Evolutionary conservation across 2,888 invertebrate genomes (phyloP).

Genomic region (Drosophila vallismaia): DNA sequence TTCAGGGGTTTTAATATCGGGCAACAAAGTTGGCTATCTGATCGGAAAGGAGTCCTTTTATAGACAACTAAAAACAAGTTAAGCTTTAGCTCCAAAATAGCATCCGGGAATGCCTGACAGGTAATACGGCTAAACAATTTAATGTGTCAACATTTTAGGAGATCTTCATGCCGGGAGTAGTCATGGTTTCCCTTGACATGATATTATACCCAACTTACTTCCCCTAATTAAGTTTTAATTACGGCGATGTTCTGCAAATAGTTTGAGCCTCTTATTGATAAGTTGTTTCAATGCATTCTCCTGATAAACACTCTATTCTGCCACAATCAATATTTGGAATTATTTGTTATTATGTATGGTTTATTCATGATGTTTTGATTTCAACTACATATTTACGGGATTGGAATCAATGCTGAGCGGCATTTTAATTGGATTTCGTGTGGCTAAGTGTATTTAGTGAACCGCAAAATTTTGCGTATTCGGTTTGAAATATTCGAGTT

Average conservation of each 20-base stretch:
- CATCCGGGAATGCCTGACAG: not conserved
- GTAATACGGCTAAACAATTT: slow-evolving; percentile 20
- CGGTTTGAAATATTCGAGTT: too few species aligned
- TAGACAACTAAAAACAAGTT: slow-evolving; percentile 20
- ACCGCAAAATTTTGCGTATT: not conserved
- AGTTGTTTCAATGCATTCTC: not conserved
- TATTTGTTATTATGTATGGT: slow-evolving; percentile 2
- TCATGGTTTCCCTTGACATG: too few species aligned
- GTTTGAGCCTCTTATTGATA: not conserved
- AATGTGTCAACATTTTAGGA: slow-evolving; percentile 18
- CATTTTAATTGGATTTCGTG: not conserved
- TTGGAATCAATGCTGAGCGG: not conserved
- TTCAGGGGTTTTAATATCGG: not conserved
- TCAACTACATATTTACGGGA: not conserved
- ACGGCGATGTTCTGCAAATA: slow-evolving; percentile 10
- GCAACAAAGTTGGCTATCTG: too few species aligned
- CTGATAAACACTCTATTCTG: slow-evolving; percentile 11
- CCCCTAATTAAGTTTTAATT: slow-evolving; percentile 46
- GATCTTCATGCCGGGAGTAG: not conserved
- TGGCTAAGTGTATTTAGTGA: not conserved
- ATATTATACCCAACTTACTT: not conserved
- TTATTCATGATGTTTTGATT: slow-evolving; percentile 1
- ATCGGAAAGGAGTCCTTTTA: slow-evolving; percentile 21
- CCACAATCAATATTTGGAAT: not conserved
- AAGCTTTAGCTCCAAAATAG: slow-evolving; percentile 3